Conservation (phyloP, 2,888 invertebrate genomes). For the Ochropacha duplaris region DNA sequence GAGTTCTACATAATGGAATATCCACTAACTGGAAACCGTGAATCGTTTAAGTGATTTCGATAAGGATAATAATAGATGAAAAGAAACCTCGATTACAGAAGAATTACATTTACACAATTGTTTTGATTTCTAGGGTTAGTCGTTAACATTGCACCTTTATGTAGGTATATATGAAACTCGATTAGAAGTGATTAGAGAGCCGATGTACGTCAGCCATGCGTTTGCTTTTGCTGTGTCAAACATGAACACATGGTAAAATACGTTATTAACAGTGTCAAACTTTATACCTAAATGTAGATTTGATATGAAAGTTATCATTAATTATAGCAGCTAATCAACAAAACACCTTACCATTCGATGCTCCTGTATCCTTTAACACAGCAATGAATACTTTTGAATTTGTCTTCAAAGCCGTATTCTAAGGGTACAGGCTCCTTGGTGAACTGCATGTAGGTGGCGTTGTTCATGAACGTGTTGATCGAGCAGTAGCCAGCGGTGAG, state of each 20-base stretch:
- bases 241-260: neutral
- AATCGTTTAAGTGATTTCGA: neutral
- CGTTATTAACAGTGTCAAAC: no score
- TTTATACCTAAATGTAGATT: no score
- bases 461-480: conserved; percentile 80
- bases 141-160: neutral
- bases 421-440: conserved; percentile 87
- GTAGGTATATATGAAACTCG: neutral
- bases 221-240: no score
- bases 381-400: conserved; percentile 90
- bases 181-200: no score
- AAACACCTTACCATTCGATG: conserved; percentile 88
- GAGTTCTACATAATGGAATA: neutral
- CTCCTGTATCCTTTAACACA: conserved; percentile 90
- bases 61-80: no score
- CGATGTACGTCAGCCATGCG: no score
- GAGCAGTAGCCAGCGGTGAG: conserved; percentile 82
- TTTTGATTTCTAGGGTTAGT: neutral
- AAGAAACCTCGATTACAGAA: no score
- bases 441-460: conserved; percentile 86
- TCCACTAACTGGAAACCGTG: neutral
- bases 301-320: no score
- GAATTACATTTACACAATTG: neutral
- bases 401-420: conserved; percentile 87
- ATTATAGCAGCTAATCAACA: no score